Evolutionary conservation across 1,140 invertebrate species (phyloP).

Genomic region (Zaprionus taronus): DNA sequence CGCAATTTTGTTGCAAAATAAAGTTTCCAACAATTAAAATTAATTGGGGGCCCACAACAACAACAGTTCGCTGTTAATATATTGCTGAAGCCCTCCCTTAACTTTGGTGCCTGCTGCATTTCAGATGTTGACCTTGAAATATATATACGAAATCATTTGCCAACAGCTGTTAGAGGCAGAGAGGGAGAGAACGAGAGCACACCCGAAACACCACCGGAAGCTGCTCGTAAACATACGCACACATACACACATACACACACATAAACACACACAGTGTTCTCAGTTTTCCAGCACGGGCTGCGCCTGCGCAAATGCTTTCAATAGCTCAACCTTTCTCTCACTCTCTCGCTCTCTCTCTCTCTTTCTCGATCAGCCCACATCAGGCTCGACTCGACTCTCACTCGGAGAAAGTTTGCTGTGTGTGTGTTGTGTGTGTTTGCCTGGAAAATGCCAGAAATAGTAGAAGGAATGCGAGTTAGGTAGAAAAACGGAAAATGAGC

Average conservation of each 20-base stretch:
- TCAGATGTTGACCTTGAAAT: conserved; percentile 64
- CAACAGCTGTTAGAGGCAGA: conserved; percentile 51
- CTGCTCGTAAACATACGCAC: conserved; percentile 45
- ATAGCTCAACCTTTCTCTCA: conserved; percentile 3
- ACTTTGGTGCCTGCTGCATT: conserved; percentile 31
- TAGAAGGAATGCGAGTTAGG: conserved; percentile 52
- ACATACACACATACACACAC: not conserved
- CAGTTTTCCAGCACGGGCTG: conserved; percentile 13
- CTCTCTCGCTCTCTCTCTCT: conserved; percentile 2
- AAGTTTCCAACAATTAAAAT: not conserved
- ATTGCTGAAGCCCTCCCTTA: conserved; percentile 35
- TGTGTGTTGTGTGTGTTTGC: conserved; percentile 24
- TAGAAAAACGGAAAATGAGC: conserved; percentile 60
- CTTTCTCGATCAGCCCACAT: conserved; percentile 14
- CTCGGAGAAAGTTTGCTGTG: conserved; percentile 67
- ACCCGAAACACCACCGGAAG: conserved; percentile 74
- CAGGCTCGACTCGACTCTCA: conserved; percentile 9
- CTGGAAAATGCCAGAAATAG: conserved; percentile 53
- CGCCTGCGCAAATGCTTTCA: conserved; percentile 52
- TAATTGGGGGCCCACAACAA: not conserved
- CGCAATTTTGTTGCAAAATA: not conserved
- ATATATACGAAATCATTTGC: conserved; percentile 49
- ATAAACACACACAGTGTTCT: not conserved
- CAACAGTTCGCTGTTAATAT: not conserved
- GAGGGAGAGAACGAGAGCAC: conserved; percentile 11